A percentile compares a stretch with the other conserved stretches of the same genome.
These are phyloP conservation scores for Poeciliopsis infans DNA, from an alignment of 2,797 vertebrate genomes.

Conservation along the genomic window DNA sequence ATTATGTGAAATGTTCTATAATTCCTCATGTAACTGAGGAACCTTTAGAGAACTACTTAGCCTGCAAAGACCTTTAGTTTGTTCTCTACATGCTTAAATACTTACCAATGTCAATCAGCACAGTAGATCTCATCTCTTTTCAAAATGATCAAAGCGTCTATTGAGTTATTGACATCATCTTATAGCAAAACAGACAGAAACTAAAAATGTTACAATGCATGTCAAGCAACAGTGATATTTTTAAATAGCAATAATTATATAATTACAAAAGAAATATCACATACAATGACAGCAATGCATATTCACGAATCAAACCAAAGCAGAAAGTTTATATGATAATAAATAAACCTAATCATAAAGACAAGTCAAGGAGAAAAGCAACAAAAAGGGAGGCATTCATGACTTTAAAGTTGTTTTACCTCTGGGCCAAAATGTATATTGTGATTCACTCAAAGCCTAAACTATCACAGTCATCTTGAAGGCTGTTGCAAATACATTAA, in stretches of 20 bases:
- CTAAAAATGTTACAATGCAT: constrained; percentile 81
- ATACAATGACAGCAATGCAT: constrained; percentile 82
- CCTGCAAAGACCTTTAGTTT: constrained; percentile 40
- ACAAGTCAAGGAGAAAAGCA: constrained; percentile 60
- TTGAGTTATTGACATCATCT: constrained; percentile 81
- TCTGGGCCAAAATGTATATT: constrained; percentile 65
- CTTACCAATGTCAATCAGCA: constrained; percentile 79
- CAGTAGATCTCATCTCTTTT: constrained; percentile 77
- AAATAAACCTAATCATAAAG: constrained; percentile 83
- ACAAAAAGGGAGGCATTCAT: constrained; percentile 38
- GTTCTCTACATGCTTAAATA: constrained; percentile 71
- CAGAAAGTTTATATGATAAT: constrained; percentile 83
- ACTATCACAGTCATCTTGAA: constrained; percentile 62
- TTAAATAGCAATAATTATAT: constrained; percentile 85
- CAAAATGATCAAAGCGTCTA: constrained; percentile 81
- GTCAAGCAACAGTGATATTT: constrained; percentile 80
- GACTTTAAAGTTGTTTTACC: constrained; percentile 61
- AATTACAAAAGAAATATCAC: constrained; percentile 83
- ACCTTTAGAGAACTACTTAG: constrained; percentile 18
- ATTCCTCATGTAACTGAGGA: background rate
- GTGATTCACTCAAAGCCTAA: constrained; percentile 56
- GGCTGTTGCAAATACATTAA: constrained; percentile 59
- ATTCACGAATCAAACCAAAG: constrained; percentile 81
- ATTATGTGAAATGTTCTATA: background rate
- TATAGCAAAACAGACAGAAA: constrained; percentile 77